Evolutionary conservation across 2,113 vertebrate species (phyloP).

Genomic region (Euleptes europaea): DNA sequence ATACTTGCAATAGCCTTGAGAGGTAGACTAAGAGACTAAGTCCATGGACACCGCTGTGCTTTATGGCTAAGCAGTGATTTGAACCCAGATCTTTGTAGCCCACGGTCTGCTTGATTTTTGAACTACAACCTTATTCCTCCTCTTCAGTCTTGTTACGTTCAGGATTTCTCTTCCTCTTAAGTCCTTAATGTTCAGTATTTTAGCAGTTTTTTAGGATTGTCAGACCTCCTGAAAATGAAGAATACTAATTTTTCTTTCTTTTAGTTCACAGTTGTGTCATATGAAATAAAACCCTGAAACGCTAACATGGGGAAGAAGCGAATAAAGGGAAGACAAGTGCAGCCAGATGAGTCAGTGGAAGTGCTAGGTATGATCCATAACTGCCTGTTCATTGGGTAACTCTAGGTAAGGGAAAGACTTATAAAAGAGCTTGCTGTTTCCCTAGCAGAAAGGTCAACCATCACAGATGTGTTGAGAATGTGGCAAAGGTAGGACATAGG

Average conservation of each 20-base stretch:
- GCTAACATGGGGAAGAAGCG: conserved; percentile 78
- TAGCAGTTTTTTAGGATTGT: neutral
- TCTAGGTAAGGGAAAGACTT: neutral
- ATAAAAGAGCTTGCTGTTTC: neutral
- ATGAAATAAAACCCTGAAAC: conserved; percentile 57
- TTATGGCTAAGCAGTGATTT: no score
- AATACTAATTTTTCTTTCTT: conserved; percentile 43
- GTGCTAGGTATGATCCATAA: conserved; percentile 58
- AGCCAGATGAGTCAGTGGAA: conserved; percentile 62
- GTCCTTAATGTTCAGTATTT: neutral
- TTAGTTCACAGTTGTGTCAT: conserved; percentile 61
- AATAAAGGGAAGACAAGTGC: conserved; percentile 70
- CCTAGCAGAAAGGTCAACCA: conserved; percentile 8
- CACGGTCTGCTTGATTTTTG: no score
- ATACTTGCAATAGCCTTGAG: no score
- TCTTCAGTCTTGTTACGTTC: neutral
- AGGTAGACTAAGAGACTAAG: no score
- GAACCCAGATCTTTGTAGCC: no score
- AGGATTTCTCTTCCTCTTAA: neutral
- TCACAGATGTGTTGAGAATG: neutral
- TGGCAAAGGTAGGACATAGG: neutral
- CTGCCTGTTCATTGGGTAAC: neutral
- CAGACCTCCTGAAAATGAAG: conserved; percentile 10
- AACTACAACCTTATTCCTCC: neutral
- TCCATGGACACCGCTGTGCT: no score